Evolutionary conservation across 2,113 vertebrate species (phyloP).

Genomic region (Sebastes fasciatus): DNA sequence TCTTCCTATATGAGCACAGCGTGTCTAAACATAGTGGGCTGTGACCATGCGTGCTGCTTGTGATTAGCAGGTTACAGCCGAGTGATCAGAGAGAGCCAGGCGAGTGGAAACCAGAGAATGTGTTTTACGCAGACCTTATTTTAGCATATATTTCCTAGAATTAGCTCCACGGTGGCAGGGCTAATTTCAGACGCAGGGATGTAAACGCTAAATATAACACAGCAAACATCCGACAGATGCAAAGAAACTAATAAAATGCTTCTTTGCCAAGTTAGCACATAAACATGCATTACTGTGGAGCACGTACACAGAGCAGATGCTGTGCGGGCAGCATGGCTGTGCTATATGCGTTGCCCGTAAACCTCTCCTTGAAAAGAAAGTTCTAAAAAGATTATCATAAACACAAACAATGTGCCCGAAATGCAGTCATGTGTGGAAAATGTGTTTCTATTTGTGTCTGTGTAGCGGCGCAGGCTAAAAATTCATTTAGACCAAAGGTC

Average conservation of each 20-base stretch:
- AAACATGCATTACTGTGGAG: conserved; percentile 43
- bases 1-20: conserved; percentile 40
- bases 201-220: conserved; percentile 73
- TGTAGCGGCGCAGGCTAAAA: neutral
- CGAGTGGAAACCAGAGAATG: conserved; percentile 73
- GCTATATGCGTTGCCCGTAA: conserved; percentile 62
- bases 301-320: conserved; percentile 40
- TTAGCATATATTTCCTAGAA: conserved; percentile 69
- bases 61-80: conserved; percentile 76
- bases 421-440: conserved; percentile 43
- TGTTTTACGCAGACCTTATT: conserved; percentile 72
- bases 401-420: conserved; percentile 42
- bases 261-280: conserved; percentile 52
- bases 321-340: conserved; percentile 26
- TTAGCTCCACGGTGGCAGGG: conserved; percentile 60
- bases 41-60: conserved; percentile 65
- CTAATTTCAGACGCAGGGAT: conserved; percentile 65
- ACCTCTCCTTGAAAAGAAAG: conserved; percentile 38
- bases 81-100: conserved; percentile 70
- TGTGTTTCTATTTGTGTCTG: conserved; percentile 51
- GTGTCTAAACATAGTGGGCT: conserved; percentile 73
- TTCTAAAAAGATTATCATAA: conserved; percentile 55
- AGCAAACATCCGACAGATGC: conserved; percentile 64
- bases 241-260: conserved; percentile 72
- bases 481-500: conserved; percentile 29